phyloP scores from a whole-genome alignment of 2,113 vertebrate species.

The Malaclemys terrapin region DNA sequence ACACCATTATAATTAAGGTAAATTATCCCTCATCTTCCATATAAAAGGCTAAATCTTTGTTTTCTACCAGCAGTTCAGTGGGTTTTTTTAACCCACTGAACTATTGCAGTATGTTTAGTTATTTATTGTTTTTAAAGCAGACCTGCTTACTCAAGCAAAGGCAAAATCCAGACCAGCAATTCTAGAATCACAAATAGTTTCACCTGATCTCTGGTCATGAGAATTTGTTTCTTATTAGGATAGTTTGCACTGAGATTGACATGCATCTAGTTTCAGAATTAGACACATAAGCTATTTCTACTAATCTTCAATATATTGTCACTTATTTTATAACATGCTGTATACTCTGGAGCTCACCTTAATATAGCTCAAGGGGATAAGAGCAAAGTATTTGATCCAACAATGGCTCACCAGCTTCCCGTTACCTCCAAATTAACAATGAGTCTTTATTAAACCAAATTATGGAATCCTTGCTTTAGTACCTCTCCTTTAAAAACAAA shows the following conservation, averaged over 20 bases:
- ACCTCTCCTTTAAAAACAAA: neutral
- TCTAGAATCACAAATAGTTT: neutral
- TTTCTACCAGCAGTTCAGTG: neutral
- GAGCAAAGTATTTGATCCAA: neutral
- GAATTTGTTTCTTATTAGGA: neutral
- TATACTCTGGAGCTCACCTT: neutral
- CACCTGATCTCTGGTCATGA: neutral
- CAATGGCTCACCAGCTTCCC: neutral
- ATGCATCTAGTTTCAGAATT: neutral
- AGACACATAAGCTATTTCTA: neutral
- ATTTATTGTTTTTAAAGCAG: neutral
- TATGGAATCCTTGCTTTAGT: accelerated
- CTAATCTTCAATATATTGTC: neutral
- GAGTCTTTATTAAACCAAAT: neutral
- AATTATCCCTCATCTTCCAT: neutral
- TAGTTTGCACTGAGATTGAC: neutral
- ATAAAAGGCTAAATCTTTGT: neutral
- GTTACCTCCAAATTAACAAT: neutral
- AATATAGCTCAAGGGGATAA: neutral
- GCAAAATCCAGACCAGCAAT: neutral
- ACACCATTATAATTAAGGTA: neutral
- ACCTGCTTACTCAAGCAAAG: neutral
- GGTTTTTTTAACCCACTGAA: too few species aligned
- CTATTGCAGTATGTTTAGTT: neutral
- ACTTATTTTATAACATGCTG: neutral